These are phyloP conservation scores for Apodemus agrarius DNA, from an alignment of 2,797 vertebrate species.

Conservation along the genomic window DNA sequence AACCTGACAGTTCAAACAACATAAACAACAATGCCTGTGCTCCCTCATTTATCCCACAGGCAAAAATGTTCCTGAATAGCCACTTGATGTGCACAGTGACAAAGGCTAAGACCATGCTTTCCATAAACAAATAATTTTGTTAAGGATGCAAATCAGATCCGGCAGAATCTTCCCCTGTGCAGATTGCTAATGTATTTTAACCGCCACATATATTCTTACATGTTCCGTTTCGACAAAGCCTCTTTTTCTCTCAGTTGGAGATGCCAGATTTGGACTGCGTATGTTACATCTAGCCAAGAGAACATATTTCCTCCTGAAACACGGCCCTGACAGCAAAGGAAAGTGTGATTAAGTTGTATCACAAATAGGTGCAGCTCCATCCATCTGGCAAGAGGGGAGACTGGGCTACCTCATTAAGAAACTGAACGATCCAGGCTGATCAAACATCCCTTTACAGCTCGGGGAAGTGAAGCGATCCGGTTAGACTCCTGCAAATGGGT, in stretches of 20 bases:
- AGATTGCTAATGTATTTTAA: conserved; percentile 60
- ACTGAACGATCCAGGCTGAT: conserved; percentile 74
- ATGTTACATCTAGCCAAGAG: conserved; percentile 66
- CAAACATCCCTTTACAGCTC: conserved; percentile 76
- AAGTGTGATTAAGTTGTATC: conserved; percentile 76
- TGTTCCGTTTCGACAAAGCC: conserved; percentile 64
- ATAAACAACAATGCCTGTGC: neutral
- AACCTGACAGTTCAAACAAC: conserved; percentile 55
- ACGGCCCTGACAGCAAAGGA: conserved; percentile 68
- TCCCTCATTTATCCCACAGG: conserved; percentile 11
- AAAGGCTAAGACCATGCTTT: conserved; percentile 29
- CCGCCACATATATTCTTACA: conserved; percentile 52
- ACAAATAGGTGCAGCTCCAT: conserved; percentile 62
- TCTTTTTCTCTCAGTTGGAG: conserved; percentile 59
- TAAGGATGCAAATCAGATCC: conserved; percentile 50
- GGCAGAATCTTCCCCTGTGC: conserved; percentile 27
- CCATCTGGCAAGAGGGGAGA: conserved; percentile 61
- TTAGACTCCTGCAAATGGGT: conserved; percentile 57
- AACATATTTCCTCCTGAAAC: conserved; percentile 72
- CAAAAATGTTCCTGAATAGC: conserved; percentile 52
- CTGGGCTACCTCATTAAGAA: conserved; percentile 74
- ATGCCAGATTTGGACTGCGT: conserved; percentile 36
- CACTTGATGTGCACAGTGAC: conserved; percentile 48
- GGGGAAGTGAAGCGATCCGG: conserved; percentile 65
- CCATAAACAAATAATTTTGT: conserved; percentile 41